Evolutionary conservation across 2,888 invertebrate genomes (phyloP), one percentile per base, ranked within the genome.

Genomic region (Pandemis corylana): DNA sequence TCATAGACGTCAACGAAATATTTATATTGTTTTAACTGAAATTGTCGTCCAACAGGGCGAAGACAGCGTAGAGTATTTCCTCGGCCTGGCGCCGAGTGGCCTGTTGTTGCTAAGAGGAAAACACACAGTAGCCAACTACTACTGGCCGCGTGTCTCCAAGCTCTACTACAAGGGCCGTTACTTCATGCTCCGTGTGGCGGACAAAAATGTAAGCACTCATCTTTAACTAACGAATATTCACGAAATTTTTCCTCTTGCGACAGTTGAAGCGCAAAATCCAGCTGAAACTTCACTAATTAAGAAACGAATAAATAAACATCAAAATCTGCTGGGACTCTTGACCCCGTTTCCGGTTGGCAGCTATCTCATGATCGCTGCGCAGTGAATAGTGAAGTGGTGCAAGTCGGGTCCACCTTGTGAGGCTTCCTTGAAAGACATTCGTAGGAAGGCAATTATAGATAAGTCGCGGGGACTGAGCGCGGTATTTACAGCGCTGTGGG

Each of bases 61-160:
- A 95, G 98, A 99, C 92, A 98, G 98, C 87, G 98, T 98, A 78
- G 99, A 99, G 90, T 99, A 99, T 93, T 99, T 98, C 94, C 95
- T 99, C 87, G 99, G 99, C 76, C 94, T 99, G 85, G 99, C 99
- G 80, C 99, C 99, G 75, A 98, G 98, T 89, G 99, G 99, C 78
- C 97, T 99, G 88, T 97, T 99, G 87, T 97, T 99, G 76, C 95
- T 99, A 85, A 96, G 98, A 83, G 99, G 99, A 92, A 99, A 99
- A 95, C 97, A 97, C 89, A 99, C 99, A 91, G 99, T 99, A 78
- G 99, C 98, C 82, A 99, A 98, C 95, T 99, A 99, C 95, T 99
- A 98, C 95, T 99, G 99, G 99, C 99, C 99, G 78, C 96, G 99
- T 86, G 99, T 99, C 88, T 97, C 98, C 83, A 99, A 99, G 95